These are phyloP conservation scores for Apoda limacodes DNA, from an alignment of 2,888 invertebrate genomes.

Conservation along the genomic window DNA sequence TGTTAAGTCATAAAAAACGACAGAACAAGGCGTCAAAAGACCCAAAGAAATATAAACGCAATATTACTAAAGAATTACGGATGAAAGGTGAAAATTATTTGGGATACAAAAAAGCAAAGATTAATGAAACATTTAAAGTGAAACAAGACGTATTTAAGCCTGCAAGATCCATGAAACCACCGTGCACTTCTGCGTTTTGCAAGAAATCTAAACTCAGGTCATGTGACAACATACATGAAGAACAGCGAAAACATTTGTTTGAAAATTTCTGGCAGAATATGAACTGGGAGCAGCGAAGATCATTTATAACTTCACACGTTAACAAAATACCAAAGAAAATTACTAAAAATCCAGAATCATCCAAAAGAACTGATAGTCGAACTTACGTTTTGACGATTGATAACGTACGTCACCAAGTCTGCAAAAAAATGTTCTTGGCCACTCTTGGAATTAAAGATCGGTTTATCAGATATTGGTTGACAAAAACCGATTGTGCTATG, in stretches of 20 bases:
- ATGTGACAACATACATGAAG: slow-evolving; percentile 20
- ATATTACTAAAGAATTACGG: slow-evolving; percentile 16
- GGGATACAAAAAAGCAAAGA: slow-evolving; percentile 19
- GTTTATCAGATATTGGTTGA: slow-evolving; percentile 20
- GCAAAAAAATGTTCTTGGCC: slow-evolving; percentile 19
- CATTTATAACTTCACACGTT: slow-evolving; percentile 18
- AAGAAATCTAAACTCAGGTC: slow-evolving; percentile 20
- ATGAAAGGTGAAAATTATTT: slow-evolving; percentile 19
- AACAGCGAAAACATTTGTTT: too few species aligned
- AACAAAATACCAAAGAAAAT: slow-evolving; percentile 13
- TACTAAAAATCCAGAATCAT: slow-evolving; percentile 18
- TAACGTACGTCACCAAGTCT: slow-evolving; percentile 20
- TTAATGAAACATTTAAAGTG: too few species aligned
- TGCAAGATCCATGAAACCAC: slow-evolving; percentile 16
- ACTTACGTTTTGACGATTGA: slow-evolving; percentile 20
- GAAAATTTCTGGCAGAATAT: slow-evolving; percentile 18
- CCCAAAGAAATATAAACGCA: slow-evolving; percentile 18
- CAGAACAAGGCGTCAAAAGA: slow-evolving; percentile 21
- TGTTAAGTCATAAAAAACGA: slow-evolving; percentile 19
- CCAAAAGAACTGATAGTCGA: slow-evolving; percentile 19
- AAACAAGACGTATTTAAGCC: slow-evolving; percentile 21
- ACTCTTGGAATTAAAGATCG: slow-evolving; percentile 19
- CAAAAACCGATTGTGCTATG: slow-evolving; percentile 19
- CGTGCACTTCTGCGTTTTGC: slow-evolving; percentile 22
- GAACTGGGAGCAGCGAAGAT: slow-evolving; percentile 20